phyloP scores from a whole-genome alignment of 2,797 vertebrate species.

The Oophaga sylvatica region DNA sequence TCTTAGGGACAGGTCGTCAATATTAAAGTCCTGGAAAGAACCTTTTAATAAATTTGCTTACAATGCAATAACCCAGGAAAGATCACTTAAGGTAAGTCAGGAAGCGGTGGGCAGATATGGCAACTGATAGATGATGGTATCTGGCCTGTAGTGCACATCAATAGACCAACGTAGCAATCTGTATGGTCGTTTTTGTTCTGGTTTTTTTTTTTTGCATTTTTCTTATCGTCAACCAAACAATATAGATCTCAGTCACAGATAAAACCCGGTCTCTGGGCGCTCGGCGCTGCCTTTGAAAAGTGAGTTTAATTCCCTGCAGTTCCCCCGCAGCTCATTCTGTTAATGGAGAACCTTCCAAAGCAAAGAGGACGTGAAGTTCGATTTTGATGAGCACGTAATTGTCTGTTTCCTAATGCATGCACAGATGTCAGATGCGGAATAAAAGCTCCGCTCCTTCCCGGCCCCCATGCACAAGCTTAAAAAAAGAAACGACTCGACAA shows the following conservation, averaged over 20 bases:
- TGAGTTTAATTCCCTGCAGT: constrained; percentile 41
- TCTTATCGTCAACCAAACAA: neutral
- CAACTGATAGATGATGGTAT: neutral
- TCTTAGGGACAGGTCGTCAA: too few relatives aligned
- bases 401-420: constrained; percentile 54
- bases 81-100: neutral
- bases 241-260: constrained; percentile 5
- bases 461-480: neutral
- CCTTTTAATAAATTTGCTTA: too few relatives aligned
- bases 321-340: constrained; percentile 41
- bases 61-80: neutral
- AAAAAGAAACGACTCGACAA: constrained; percentile 49
- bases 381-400: constrained; percentile 56
- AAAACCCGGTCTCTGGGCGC: neutral
- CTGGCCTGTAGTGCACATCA: neutral
- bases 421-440: constrained; percentile 59
- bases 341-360: constrained; percentile 43
- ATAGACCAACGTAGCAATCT: neutral
- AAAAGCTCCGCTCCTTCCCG: constrained; percentile 30
- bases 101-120: neutral
- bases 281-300: neutral
- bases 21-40: too few relatives aligned
- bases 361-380: constrained; percentile 11
- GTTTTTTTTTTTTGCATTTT: neutral
- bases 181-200: too few relatives aligned